Evolutionary conservation across 2,888 invertebrate genomes (phyloP), one percentile per base, ranked within the genome.

Genomic region (Unio delphinus): DNA sequence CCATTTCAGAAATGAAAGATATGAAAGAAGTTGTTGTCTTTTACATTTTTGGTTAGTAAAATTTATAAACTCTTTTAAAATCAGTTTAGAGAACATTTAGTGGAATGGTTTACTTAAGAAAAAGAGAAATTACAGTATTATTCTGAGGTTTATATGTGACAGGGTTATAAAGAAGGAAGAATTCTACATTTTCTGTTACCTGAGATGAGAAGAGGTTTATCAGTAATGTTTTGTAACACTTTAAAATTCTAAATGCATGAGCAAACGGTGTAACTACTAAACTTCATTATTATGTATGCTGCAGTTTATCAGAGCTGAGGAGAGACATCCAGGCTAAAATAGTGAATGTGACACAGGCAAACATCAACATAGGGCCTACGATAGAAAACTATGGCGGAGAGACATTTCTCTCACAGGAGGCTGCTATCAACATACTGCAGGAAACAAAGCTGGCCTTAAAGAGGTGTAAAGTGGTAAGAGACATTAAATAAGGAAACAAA

Each of bases 361-460:
- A 97, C 88, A 95, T 97, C 72, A 97, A 97, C 88, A 96, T 97
- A 75, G 96, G 90, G 18, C 87, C 86, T 26, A 80, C 79, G 6
- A 96, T 97, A 61, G 98, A 98, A 90, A 96, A 97, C 90, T 98
- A 96, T 87, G 98, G 97, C 3, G 98, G 97, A 0, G 98, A 99
- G 91, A 99, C 88, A 7, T 89, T 89, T 74, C 92, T 99, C 0
- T 97, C 97, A 1, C 98, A 98, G 89, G 96, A 97, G 87, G 92
- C 98, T 4, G 97, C 97, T 0, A 95, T 97, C 78, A 95, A 94
- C 83, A 93, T 99, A 86, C 91, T 99, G 59, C 96, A 95, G 88
- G 95, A 97, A 86, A 95, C 96, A 1, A 96, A 96, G 90, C 93
- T 95, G 57, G 96, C 98, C 0, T 95, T 98, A 81, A 94, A 95